phyloP scores from a whole-genome alignment of 1,140 invertebrate species.

The Lepidurus couesii region DNA sequence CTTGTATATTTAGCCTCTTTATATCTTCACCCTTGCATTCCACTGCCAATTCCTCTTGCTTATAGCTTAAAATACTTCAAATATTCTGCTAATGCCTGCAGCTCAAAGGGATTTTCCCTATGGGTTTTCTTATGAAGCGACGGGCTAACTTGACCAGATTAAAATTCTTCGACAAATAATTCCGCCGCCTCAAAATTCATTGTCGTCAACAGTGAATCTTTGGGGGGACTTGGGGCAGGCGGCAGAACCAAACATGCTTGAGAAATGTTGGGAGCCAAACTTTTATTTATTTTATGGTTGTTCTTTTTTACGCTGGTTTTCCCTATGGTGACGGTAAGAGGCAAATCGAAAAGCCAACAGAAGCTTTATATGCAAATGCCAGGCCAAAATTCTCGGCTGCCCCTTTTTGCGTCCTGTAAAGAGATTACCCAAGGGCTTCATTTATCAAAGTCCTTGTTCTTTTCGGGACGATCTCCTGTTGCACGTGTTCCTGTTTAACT shows the following conservation, averaged over 20 bases:
- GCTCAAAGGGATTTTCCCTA: neutral
- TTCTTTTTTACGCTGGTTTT: neutral
- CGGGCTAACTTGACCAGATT: neutral
- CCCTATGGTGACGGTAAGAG: neutral
- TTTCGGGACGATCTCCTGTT: neutral
- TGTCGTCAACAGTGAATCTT: neutral
- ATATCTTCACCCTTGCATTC: conserved; percentile 10
- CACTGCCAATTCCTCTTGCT: neutral
- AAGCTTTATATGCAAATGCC: conserved; percentile 4
- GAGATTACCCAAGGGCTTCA: conserved; percentile 16
- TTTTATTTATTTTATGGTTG: neutral
- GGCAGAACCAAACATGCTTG: neutral
- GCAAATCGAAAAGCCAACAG: neutral
- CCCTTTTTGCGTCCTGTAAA: neutral
- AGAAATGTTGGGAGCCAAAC: neutral
- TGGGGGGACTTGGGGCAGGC: too few species aligned
- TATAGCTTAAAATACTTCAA: neutral
- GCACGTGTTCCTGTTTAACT: conserved; percentile 18
- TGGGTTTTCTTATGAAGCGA: neutral
- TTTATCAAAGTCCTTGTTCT: conserved; percentile 15
- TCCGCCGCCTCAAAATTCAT: neutral
- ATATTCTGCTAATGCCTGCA: neutral
- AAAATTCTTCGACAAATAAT: neutral
- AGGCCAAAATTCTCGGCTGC: neutral
- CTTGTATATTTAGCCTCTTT: conserved; percentile 17